A percentile compares a stretch with the other conserved stretches of the same genome.
These are phyloP conservation scores for Stenolophus ochropezus DNA, from an alignment of 2,888 invertebrate species.

Conservation along the genomic window DNA sequence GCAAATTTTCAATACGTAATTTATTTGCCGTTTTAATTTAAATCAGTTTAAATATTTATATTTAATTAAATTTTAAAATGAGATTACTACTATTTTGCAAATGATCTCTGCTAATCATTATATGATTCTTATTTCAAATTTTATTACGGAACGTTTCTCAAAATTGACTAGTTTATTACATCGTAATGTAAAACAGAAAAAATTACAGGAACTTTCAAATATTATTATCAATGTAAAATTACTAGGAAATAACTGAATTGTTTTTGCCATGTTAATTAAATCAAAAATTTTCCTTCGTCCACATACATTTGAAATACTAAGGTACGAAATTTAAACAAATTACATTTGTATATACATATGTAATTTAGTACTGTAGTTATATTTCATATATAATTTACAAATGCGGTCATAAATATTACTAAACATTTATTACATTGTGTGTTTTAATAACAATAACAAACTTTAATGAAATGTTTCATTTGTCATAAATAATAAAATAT, in stretches of 20 bases:
- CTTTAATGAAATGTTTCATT: too few relatives aligned
- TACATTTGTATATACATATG: too few relatives aligned
- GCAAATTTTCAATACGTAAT: not conserved
- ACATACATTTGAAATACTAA: too few relatives aligned
- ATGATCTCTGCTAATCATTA: not conserved
- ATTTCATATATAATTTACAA: too few relatives aligned
- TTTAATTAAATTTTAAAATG: not conserved
- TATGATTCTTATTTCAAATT: not conserved
- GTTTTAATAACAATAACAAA: too few relatives aligned
- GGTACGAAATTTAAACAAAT: too few relatives aligned
- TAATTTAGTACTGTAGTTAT: too few relatives aligned
- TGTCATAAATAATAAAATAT: too few relatives aligned
- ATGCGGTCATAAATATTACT: too few relatives aligned
- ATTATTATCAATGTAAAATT: not conserved
- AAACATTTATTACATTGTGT: too few relatives aligned
- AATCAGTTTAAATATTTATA: not conserved
- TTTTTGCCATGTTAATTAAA: not conserved
- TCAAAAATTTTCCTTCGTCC: not conserved
- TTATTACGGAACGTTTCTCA: not conserved
- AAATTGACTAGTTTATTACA: constrained; percentile 17
- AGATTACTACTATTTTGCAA: too few relatives aligned
- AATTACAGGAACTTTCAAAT: not conserved
- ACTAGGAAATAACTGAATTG: not conserved
- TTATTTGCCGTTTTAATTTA: not conserved
- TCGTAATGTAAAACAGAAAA: constrained; percentile 6